Evolutionary conservation across 1,140 invertebrate species (phyloP).

Genomic region (Antheraea mylitta): DNA sequence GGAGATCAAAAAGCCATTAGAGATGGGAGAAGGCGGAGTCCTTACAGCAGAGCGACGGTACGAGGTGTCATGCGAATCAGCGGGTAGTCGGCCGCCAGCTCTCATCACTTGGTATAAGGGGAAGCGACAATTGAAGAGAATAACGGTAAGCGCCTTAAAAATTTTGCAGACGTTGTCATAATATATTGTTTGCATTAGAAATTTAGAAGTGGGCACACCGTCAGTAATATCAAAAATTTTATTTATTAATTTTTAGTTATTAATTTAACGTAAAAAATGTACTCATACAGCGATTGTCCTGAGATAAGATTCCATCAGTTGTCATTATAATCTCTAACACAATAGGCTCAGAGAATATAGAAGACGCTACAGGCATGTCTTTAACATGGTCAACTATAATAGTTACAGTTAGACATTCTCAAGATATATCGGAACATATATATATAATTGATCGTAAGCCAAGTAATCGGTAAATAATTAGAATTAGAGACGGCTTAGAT

Average conservation of each 20-base stretch:
- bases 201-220: too few relatives aligned
- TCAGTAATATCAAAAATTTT: too few relatives aligned
- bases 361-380: too few relatives aligned
- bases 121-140: constrained; percentile 86
- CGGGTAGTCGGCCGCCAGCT: constrained; percentile 90
- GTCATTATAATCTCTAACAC: too few relatives aligned
- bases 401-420: too few relatives aligned
- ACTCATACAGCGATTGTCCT: too few relatives aligned
- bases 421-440: neutral
- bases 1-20: constrained; percentile 82
- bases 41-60: constrained; percentile 85
- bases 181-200: neutral
- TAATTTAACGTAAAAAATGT: too few relatives aligned
- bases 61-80: constrained; percentile 89
- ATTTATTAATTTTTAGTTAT: too few relatives aligned
- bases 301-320: too few relatives aligned
- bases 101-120: constrained; percentile 94
- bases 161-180: neutral
- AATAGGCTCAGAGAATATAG: too few relatives aligned
- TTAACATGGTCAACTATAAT: too few relatives aligned
- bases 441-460: neutral
- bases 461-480: neutral
- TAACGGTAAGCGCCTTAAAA: constrained; percentile 80
- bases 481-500: neutral
- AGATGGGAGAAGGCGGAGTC: constrained; percentile 58